Conservation (phyloP, 1,140 invertebrate species). For the Cryptotermes secundus region DNA sequence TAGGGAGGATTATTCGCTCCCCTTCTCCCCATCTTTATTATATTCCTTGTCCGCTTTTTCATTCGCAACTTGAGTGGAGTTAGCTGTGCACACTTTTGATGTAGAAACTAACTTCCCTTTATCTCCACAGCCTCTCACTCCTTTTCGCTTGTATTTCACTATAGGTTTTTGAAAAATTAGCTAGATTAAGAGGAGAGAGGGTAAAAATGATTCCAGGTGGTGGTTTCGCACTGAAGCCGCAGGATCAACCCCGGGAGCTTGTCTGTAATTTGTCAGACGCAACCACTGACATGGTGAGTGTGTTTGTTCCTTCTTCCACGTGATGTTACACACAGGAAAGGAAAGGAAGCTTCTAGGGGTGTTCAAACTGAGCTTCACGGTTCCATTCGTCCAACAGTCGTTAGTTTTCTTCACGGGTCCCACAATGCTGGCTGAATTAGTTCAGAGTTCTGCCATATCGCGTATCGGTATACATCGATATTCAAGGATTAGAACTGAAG, state of each 20-base stretch:
- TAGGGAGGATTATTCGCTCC: constrained; percentile 8
- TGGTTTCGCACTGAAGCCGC: constrained; percentile 13
- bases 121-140: background rate
- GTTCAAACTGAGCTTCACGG: background rate
- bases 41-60: constrained; percentile 2
- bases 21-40: constrained; percentile 16
- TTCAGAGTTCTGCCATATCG: too few species aligned
- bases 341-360: background rate
- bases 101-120: background rate
- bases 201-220: constrained; percentile 19
- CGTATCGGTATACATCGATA: too few species aligned
- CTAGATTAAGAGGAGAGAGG: constrained; percentile 1
- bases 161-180: constrained; percentile 20
- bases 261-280: constrained; percentile 19
- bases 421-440: too few species aligned
- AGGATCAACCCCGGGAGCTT: background rate
- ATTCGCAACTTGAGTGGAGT: background rate
- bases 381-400: too few species aligned
- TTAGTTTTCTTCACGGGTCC: too few species aligned
- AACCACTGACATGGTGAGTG: background rate
- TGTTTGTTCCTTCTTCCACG: background rate
- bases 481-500: too few species aligned
- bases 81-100: constrained; percentile 6
- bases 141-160: constrained; percentile 11
- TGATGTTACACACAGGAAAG: background rate